Percentiles rank a stretch among this genome's conserved stretches.
phyloP scores from a whole-genome alignment of 2,888 invertebrate genomes.

The Mimas tiliae region DNA sequence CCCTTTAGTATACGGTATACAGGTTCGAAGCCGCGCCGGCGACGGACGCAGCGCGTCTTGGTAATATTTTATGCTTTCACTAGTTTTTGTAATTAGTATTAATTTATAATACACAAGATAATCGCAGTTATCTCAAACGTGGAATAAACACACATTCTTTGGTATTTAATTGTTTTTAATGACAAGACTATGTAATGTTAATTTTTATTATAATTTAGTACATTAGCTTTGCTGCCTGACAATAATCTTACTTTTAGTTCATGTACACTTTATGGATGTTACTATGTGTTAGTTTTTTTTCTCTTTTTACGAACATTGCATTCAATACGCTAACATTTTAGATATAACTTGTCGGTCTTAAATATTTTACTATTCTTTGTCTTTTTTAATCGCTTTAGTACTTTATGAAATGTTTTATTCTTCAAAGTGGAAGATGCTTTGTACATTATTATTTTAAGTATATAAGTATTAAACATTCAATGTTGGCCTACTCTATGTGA shows the following conservation, averaged over 20 bases:
- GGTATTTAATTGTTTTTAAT: constrained; percentile 47
- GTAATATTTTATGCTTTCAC: constrained; percentile 43
- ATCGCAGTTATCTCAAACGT: constrained; percentile 51
- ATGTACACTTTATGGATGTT: constrained; percentile 55
- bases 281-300: constrained; percentile 48
- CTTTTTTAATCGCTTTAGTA: constrained; percentile 29
- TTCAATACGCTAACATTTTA: constrained; percentile 42
- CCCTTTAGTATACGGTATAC: constrained; percentile 40
- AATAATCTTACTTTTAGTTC: constrained; percentile 68
- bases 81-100: constrained; percentile 54
- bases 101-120: constrained; percentile 59
- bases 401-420: constrained; percentile 2
- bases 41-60: constrained; percentile 21
- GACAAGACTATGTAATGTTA: constrained; percentile 65
- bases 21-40: constrained; percentile 34
- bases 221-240: constrained; percentile 72
- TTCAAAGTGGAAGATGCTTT: not conserved
- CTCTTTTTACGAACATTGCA: constrained; percentile 52
- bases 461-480: constrained; percentile 13
- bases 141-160: constrained; percentile 33
- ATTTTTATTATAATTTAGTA: constrained; percentile 56
- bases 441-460: constrained; percentile 17
- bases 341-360: constrained; percentile 13
- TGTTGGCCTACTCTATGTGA: constrained; percentile 36
- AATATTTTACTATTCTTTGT: constrained; percentile 28